Evolutionary conservation across 2,888 invertebrate species (phyloP).

Genomic region (Galerucella pusilla): DNA sequence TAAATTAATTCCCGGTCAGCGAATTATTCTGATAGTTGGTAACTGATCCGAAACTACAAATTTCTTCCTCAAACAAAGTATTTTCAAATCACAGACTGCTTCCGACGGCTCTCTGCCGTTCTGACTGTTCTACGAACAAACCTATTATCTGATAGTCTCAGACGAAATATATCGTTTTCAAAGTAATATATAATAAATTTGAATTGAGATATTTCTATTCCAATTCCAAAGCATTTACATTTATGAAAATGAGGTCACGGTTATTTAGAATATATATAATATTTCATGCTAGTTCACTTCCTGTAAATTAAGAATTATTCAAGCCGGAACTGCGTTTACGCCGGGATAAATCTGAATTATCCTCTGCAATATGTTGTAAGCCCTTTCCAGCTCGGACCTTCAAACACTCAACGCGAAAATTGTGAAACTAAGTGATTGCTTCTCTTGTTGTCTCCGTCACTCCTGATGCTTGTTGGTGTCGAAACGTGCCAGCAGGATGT

Average conservation of each 20-base stretch:
- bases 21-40: too few relatives aligned
- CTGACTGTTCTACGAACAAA: too few relatives aligned
- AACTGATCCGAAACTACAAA: too few relatives aligned
- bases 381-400: constrained; percentile 14
- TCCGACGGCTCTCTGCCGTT: too few relatives aligned
- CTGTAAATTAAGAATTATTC: constrained; percentile 16
- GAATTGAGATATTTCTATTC: too few relatives aligned
- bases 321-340: constrained; percentile 28
- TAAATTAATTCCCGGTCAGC: too few relatives aligned
- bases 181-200: too few relatives aligned
- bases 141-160: too few relatives aligned
- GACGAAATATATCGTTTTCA: too few relatives aligned
- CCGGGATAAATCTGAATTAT: constrained; percentile 37
- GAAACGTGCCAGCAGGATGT: background rate
- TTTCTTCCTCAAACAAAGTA: too few relatives aligned
- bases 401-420: constrained; percentile 14
- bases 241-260: background rate
- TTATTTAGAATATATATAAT: background rate
- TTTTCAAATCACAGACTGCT: too few relatives aligned
- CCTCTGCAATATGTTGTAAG: constrained; percentile 33
- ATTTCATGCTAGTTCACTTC: background rate
- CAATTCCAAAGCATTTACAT: background rate
- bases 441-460: constrained; percentile 5
- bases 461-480: background rate
- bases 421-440: constrained; percentile 20